These are phyloP conservation scores for Macheiramphus alcinus DNA, from an alignment of 2,113 vertebrate genomes.

Conservation along the genomic window DNA sequence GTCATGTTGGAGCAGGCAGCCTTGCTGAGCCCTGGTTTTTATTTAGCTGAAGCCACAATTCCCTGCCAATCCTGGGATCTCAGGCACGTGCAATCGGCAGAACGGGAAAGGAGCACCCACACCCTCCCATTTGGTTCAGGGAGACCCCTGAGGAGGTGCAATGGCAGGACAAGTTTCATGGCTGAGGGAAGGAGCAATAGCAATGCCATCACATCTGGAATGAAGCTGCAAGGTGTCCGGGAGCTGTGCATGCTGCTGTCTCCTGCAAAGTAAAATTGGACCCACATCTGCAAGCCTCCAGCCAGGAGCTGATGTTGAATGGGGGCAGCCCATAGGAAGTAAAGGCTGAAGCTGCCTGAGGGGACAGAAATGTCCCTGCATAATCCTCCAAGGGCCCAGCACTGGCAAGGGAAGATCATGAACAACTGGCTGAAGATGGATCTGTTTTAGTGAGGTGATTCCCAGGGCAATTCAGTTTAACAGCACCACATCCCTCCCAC, in stretches of 20 bases:
- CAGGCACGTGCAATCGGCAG: not conserved
- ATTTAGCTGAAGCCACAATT: not conserved
- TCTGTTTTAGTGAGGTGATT: not conserved
- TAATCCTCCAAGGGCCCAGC: not conserved
- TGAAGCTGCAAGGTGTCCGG: not conserved
- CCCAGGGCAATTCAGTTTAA: not conserved
- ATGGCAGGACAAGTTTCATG: not conserved
- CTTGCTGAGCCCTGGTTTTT: not conserved
- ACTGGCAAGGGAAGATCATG: not conserved
- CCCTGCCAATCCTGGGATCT: not conserved
- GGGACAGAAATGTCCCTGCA: not conserved
- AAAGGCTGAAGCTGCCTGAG: not conserved
- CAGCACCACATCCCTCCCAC: not conserved
- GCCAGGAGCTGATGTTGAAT: not conserved
- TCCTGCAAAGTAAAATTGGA: not conserved
- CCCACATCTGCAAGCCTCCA: not conserved
- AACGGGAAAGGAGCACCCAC: not conserved
- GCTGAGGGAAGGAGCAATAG: not conserved
- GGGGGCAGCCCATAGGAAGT: not conserved
- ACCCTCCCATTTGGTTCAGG: not conserved
- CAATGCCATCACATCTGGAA: not conserved
- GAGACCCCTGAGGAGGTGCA: not conserved
- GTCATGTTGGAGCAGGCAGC: not conserved
- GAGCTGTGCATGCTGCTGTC: fast-evolving
- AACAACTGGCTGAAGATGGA: not conserved